Evolutionary conservation across 2,113 vertebrate genomes (phyloP).

Genomic region (Indicator maculatus): DNA sequence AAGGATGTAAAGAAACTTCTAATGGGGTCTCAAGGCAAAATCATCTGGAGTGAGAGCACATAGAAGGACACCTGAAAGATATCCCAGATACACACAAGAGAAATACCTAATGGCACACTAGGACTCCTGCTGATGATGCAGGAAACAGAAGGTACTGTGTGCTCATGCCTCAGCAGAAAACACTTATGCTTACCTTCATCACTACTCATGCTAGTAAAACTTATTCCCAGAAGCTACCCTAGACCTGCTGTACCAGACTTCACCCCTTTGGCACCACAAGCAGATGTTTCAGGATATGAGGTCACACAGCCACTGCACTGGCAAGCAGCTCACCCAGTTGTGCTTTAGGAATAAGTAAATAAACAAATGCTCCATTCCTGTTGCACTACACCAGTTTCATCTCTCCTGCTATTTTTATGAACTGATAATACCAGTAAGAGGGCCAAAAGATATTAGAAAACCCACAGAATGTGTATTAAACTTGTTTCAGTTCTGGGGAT

Average conservation of each 20-base stretch:
- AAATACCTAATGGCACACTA: rapidly evolving
- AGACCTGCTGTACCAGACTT: neutral
- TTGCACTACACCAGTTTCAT: neutral
- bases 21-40: neutral
- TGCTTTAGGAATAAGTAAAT: neutral
- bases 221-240: neutral
- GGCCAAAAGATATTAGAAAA: neutral
- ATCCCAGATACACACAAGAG: neutral
- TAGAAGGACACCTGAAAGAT: neutral
- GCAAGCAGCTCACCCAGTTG: neutral
- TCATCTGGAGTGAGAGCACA: neutral
- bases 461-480: neutral
- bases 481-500: neutral
- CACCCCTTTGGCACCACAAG: neutral
- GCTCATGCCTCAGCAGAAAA: neutral
- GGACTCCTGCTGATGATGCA: neutral
- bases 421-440: neutral
- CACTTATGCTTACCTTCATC: neutral
- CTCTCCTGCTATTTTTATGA: neutral
- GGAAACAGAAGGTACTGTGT: rapidly evolving
- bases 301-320: neutral
- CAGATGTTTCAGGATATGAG: neutral
- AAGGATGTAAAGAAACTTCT: neutral
- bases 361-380: neutral
- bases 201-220: rapidly evolving